A percentile compares a stretch with the other conserved stretches of the same genome.
Conservation (phyloP, 2,113 vertebrate genomes). For the Tachuris rubrigastra region DNA sequence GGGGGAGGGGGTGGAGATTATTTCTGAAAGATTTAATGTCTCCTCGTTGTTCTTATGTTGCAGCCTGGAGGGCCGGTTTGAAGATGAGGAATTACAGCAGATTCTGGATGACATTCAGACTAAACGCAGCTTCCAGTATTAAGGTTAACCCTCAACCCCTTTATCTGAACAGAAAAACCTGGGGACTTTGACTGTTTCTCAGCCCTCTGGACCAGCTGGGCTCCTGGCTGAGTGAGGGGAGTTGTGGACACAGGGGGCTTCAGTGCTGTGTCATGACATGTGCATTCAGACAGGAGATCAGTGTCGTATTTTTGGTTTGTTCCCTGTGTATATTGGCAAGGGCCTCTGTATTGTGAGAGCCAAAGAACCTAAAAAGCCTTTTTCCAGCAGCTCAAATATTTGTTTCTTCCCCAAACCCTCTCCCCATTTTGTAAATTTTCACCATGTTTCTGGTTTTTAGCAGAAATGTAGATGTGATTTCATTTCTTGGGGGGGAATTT, state of each 20-base stretch:
- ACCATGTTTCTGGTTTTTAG: neutral
- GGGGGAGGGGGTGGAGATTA: neutral
- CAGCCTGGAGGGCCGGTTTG: conserved; percentile 94
- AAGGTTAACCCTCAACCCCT: neutral
- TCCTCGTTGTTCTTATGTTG: neutral
- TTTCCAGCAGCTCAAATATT: neutral
- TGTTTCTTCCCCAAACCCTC: neutral
- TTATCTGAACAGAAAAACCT: neutral
- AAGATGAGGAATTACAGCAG: conserved; percentile 96
- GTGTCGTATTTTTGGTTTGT: neutral
- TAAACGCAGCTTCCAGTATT: conserved; percentile 97
- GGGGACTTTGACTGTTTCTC: neutral
- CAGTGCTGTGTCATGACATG: neutral
- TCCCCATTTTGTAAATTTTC: neutral
- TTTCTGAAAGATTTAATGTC: neutral
- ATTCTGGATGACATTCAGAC: conserved; percentile 98
- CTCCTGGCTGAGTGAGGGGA: neutral
- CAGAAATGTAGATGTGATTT: neutral
- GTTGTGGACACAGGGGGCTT: neutral
- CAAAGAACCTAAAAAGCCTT: neutral
- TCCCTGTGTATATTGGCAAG: neutral
- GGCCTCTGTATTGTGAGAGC: neutral
- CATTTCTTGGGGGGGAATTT: neutral
- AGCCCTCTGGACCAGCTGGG: neutral
- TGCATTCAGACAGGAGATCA: neutral